Evolutionary conservation across 2,888 invertebrate genomes (phyloP), one percentile per base, ranked within the genome.

Genomic region (Monopis laevigella): DNA sequence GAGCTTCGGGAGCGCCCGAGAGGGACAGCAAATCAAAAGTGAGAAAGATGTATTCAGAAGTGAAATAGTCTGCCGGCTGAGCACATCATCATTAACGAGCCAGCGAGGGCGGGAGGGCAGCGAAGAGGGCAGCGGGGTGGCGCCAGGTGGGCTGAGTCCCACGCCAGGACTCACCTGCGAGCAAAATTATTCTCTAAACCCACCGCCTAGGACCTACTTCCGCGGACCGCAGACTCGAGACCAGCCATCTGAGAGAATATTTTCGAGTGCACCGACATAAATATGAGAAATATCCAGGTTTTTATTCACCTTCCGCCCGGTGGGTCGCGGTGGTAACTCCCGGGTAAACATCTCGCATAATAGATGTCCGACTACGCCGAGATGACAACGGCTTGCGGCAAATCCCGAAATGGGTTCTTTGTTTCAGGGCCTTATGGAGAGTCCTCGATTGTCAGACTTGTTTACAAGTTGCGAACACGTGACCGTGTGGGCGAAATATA

Each of bases 31-130:
- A 57, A 71, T 69, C 74, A 80, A 77, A 82, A 82, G 82, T 81
- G 82, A 82, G 82, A 81, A 81, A 81, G 82, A 82, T 82, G 82
- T 82, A 82, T 84, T 83, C 82, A 85, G 84, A 85, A 85, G 85
- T 86, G 85, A 85, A 86, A 84, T 85, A 86, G 86, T 86, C 86
- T 84, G 84, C 85, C 84, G 86, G 86, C 86, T 84, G 86, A 84
- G 83, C 86, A 87, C 87, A 87, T 87, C 87, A 87, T 87, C 87
- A 87, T 87, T 87, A 87, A 86, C 87, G 87, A 86, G 87, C 82
- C 83, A 84, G 82, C 63, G 78, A 75, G 75, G 75, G 75, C 71
- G 75, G 46, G 80, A 77, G 78, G 80, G 82, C 78, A 77, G 78
- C 78, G 65, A 78, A 78, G 77, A 80, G 80, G 45, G 77, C 75